Evolutionary conservation across 2,113 vertebrate species (phyloP).

Genomic region (Paramormyrops kingsleyae): DNA sequence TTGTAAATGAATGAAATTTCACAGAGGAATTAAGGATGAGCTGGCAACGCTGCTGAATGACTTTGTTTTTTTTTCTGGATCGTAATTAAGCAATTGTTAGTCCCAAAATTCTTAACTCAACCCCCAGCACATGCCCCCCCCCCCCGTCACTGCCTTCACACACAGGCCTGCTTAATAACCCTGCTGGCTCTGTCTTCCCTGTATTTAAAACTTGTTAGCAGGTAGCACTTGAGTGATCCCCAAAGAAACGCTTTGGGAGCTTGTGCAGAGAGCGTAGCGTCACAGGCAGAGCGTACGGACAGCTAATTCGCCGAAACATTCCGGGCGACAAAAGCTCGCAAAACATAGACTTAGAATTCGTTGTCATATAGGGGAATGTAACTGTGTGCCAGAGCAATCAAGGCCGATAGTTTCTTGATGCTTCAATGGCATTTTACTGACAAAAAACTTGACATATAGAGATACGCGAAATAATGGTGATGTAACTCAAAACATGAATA

Average conservation of each 20-base stretch:
- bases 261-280: neutral
- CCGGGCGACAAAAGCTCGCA: neutral
- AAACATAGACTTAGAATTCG: neutral
- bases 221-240: slow-evolving; percentile 18
- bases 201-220: neutral
- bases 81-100: slow-evolving; percentile 34
- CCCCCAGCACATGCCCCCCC: slow-evolving; percentile 34
- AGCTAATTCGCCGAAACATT: neutral
- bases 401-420: neutral
- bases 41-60: slow-evolving; percentile 17
- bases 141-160: neutral
- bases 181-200: neutral
- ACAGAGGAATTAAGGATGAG: slow-evolving; percentile 31
- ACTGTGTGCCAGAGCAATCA: neutral
- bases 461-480: neutral
- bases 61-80: slow-evolving; percentile 20
- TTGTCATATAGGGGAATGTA: neutral
- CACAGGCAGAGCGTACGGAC: neutral
- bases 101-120: slow-evolving; percentile 31
- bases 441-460: neutral
- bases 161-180: neutral
- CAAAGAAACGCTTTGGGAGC: neutral
- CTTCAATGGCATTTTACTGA: neutral
- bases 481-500: neutral
- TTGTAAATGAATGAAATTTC: slow-evolving; percentile 18